Evolutionary conservation across 1,140 invertebrate genomes (phyloP).

Genomic region (Myzus persicae): DNA sequence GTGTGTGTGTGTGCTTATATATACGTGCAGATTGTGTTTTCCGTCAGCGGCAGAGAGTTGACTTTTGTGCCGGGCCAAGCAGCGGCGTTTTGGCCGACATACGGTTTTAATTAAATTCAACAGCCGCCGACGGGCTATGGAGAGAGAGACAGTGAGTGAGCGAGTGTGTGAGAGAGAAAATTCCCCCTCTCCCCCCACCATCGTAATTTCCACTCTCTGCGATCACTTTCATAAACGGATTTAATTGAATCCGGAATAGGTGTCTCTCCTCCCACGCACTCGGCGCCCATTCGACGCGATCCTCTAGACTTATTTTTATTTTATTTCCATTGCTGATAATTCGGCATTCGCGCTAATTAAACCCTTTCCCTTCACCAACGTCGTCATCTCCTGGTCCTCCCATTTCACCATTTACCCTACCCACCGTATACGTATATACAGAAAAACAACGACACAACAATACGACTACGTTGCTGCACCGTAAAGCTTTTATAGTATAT

Average conservation of each 20-base stretch:
- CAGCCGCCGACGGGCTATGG: slow-evolving; percentile 20
- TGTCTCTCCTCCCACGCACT: slow-evolving; percentile 11
- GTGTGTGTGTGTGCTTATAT: not conserved
- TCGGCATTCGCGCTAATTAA: slow-evolving; percentile 56
- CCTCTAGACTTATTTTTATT: slow-evolving; percentile 45
- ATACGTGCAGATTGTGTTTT: slow-evolving; percentile 47
- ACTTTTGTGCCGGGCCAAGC: slow-evolving; percentile 48
- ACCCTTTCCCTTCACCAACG: not conserved
- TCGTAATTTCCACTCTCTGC: not conserved
- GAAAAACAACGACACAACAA: not conserved
- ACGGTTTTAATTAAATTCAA: slow-evolving; percentile 59
- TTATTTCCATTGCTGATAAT: slow-evolving; percentile 44
- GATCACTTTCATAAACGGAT: slow-evolving; percentile 58
- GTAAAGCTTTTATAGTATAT: slow-evolving; percentile 17
- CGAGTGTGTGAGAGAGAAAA: not conserved
- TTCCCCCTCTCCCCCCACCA: not conserved
- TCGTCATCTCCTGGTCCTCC: not conserved
- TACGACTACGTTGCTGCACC: not conserved
- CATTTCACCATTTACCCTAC: not conserved
- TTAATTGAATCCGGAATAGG: slow-evolving; percentile 58
- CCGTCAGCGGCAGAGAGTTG: slow-evolving; percentile 54
- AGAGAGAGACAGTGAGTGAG: not conserved
- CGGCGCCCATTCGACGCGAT: not conserved
- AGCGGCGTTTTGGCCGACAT: slow-evolving; percentile 52
- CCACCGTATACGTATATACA: not conserved